phyloP scores from a whole-genome alignment of 1,140 invertebrate genomes.

The Neodiprion lecontei region DNA sequence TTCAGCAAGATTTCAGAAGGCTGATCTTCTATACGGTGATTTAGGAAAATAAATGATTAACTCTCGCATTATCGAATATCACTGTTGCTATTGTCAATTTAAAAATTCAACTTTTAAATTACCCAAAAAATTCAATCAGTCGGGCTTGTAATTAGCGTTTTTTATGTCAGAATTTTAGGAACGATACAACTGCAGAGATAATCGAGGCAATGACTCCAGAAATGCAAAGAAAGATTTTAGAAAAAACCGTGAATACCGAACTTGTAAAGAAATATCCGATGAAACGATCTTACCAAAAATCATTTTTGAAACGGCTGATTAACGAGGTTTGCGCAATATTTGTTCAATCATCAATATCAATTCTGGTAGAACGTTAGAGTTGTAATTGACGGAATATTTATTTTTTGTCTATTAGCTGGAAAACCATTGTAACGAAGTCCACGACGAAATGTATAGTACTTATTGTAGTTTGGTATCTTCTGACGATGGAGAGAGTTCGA shows the following conservation, averaged over 20 bases:
- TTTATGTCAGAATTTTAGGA: slow-evolving; percentile 26
- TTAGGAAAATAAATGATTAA: no score
- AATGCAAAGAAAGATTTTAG: slow-evolving; percentile 51
- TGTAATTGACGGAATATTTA: slow-evolving; percentile 18
- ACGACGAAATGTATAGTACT: slow-evolving; percentile 55
- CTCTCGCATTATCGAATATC: no score
- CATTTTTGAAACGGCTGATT: slow-evolving; percentile 60
- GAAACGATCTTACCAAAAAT: slow-evolving; percentile 58
- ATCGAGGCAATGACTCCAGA: slow-evolving; percentile 31
- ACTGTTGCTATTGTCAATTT: no score
- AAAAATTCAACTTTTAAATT: no score
- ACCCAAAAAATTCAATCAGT: no score
- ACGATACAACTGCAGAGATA: not conserved
- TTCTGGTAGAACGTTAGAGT: not conserved
- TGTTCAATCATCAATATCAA: slow-evolving; percentile 7
- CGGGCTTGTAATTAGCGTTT: slow-evolving; percentile 4
- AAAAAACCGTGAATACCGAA: slow-evolving; percentile 53
- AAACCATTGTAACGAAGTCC: slow-evolving; percentile 46
- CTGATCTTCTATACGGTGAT: no score
- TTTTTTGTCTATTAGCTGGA: slow-evolving; percentile 46
- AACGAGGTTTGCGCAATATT: slow-evolving; percentile 37
- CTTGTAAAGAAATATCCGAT: slow-evolving; percentile 55
- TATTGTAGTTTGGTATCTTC: slow-evolving; percentile 54
- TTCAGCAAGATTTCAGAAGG: no score
- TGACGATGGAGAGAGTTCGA: slow-evolving; percentile 31